Base-by-base conservation (phyloP, 2,888 invertebrate species). In the Trissoscelio sp. region DNA sequence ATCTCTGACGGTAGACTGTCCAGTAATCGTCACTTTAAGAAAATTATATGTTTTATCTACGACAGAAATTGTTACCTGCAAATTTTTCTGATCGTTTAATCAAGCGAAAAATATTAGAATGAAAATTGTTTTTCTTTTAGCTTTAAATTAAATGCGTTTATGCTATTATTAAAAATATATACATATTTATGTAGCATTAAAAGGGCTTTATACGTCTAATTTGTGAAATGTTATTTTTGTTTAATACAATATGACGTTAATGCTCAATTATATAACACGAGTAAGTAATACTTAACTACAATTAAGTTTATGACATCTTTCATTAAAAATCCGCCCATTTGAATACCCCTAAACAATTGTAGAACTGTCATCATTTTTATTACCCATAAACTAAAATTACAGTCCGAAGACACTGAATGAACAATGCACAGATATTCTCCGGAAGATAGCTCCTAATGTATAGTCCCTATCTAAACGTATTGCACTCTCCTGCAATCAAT, bases 11-110 rank as follows among this genome's bases (percentile, higher is more conserved):
- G 51, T 73, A 60, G 28, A 72, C 48, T 39, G 24, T 58, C 70
- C n/a, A 39, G 58, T 72, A 51, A 72, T 60, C 39, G 58, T 72
- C 70, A 72, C 70, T 46, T 58, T 57, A 57, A 28, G 28, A 46
- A 46, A 31, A 69, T 58, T 46, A 11, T 16, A 42, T 28, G 11
- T 18, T 51, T 51, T 20, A 24, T 5, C 14, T 20, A 9, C 9
- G 11, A 0, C 11, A 22, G 3, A 51, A 51, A 51, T 37, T 31
- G 37, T 48, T 48, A 64, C 16, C 22, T 34, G 12, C 20, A 37
- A 34, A 37, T 37, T 37, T 48, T 64, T 51, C 14, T 12, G n/a
- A 51, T 37, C 1, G 22, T 37, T 57, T 57, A 22, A 57, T 22
- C 39, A 1, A 57, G 6, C 20, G 14, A 57, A 39, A 20, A 24